phyloP scores from a whole-genome alignment of 2,113 vertebrate species.

The Cinclus cinclus region DNA sequence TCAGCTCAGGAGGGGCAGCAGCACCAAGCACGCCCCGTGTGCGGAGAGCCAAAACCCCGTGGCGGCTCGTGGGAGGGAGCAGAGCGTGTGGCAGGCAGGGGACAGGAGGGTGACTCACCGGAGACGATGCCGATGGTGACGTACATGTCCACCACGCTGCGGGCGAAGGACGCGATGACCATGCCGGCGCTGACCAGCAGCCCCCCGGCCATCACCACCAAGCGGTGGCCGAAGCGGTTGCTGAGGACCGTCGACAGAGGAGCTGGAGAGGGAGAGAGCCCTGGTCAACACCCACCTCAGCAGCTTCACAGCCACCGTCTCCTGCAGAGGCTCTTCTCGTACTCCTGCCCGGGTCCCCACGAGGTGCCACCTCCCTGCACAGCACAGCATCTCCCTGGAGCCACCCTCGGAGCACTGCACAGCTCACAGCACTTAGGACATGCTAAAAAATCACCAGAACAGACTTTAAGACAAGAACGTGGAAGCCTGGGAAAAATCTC shows the following conservation, averaged over 20 bases:
- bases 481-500: neutral
- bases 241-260: constrained; percentile 88
- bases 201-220: constrained; percentile 90
- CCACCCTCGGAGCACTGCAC: neutral
- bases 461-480: fast-evolving
- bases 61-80: neutral
- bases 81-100: fast-evolving
- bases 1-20: neutral
- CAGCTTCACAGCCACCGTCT: neutral
- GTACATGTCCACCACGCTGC: constrained; percentile 87
- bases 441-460: neutral
- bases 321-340: neutral
- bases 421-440: neutral
- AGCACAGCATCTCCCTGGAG: neutral
- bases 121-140: constrained; percentile 85
- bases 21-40: fast-evolving
- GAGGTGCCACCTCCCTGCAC: neutral
- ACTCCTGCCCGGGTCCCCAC: fast-evolving
- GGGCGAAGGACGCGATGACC: constrained; percentile 83
- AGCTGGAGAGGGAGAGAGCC: constrained; percentile 63
- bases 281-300: neutral
- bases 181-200: constrained; percentile 84
- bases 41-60: fast-evolving
- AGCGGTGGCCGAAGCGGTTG: constrained; percentile 86
- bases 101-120: constrained; percentile 71